Base-by-base conservation (phyloP, 2,113 vertebrate species). In the Nyctibius bracteatus region DNA sequence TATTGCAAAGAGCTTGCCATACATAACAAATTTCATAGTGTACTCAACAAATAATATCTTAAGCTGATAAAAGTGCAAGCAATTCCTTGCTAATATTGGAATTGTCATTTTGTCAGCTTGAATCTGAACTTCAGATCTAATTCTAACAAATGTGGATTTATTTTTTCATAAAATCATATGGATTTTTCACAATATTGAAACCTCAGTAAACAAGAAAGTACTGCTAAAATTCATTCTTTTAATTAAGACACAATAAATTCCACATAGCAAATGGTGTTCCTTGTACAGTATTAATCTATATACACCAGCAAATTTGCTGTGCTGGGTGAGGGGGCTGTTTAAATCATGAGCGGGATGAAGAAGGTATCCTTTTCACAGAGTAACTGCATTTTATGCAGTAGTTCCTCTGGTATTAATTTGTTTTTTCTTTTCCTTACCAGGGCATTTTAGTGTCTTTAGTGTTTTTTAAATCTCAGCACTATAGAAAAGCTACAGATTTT, bases 401-500 rank as follows among this genome's bases (percentile, higher is more conserved):
- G 31, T 82, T 72, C 10, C 65, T 91, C 90, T 46, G 1, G 4
- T 81, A 83, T 86, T 49, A 72, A 54, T 41, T 85, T 84, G 11
- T 1, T 44, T 74, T 89, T 49, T 14, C 14, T 46, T 87, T 75
- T 44, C 46, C 24, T 94, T 90, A 94, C 95, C 93, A 92, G 67
- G 81, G 35, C 14, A 91, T 92, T 96, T 73, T 61, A 79, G 5
- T 55, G 8, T 80, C 23, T 97, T 47, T 33, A 67, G 19, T 62
- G 9, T 46, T 44, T 66, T 88, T 97, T 57, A 96, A 95, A 97
- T 89, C 72, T 92, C 92, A 91, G n/a, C 81, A 93, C 85, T 95
- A 94, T 90, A 95, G 91, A 92, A 83, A 90, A 96, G 52, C 37
- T 86, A 90, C 72, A 85, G 54, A 43, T 95, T 96, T 80, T 71